Conservation (phyloP, 2,113 vertebrate genomes). For the Speoplatyrhinus poulsoni region DNA sequence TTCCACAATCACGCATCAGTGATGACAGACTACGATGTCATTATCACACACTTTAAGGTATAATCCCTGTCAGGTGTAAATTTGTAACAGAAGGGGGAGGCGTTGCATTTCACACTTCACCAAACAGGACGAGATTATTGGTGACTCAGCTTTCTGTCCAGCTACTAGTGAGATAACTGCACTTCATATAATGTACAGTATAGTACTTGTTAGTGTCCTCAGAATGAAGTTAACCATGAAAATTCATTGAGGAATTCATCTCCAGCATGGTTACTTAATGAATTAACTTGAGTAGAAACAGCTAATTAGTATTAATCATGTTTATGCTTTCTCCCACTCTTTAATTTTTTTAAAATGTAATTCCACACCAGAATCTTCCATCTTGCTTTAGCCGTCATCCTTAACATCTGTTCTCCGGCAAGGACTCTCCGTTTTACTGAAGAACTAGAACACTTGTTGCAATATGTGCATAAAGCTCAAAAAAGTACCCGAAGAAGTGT, state of each 20-base stretch:
- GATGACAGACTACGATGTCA: constrained; percentile 35
- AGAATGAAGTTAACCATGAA: neutral
- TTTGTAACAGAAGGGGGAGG: constrained; percentile 20
- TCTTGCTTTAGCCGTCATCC: constrained; percentile 22
- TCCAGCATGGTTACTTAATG: constrained; percentile 22
- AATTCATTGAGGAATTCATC: neutral
- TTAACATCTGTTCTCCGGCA: constrained; percentile 35
- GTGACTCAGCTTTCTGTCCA: constrained; percentile 9
- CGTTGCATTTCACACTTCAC: constrained; percentile 47
- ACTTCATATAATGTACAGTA: neutral
- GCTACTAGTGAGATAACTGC: neutral
- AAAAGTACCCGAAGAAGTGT: neutral
- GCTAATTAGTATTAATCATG: constrained; percentile 37
- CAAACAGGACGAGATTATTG: constrained; percentile 28
- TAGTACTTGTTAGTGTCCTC: neutral
- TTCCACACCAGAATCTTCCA: constrained; percentile 5
- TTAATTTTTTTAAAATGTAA: constrained; percentile 5
- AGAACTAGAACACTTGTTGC: neutral
- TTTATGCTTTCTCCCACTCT: constrained; percentile 10
- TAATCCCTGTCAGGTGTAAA: constrained; percentile 36
- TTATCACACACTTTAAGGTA: constrained; percentile 48
- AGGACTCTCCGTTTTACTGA: constrained; percentile 13
- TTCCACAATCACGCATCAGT: constrained; percentile 23
- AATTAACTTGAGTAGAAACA: constrained; percentile 26
- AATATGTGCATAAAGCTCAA: neutral